A percentile compares a stretch with the other conserved stretches of the same genome.
Evolutionary conservation across 2,797 vertebrate genomes (phyloP).

Genomic region (Cynodonichthys magdalenae): DNA sequence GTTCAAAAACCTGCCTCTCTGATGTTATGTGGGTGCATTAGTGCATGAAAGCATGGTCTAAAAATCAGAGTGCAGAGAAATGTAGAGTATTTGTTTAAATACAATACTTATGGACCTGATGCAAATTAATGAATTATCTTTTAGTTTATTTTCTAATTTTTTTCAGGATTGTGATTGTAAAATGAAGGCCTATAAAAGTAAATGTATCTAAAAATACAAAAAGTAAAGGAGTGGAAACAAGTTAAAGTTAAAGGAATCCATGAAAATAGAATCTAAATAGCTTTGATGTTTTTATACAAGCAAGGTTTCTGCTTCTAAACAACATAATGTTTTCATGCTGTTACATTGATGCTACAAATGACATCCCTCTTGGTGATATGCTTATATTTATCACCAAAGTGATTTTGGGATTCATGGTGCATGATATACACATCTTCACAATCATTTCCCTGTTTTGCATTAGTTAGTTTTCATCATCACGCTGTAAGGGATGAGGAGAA

Average conservation of each 20-base stretch:
- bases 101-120: no score
- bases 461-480: not conserved
- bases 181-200: not conserved
- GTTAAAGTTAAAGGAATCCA: not conserved
- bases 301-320: not conserved
- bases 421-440: conserved; percentile 10
- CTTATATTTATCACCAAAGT: conserved; percentile 10
- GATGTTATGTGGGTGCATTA: no score
- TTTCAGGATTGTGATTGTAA: no score
- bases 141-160: no score
- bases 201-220: not conserved
- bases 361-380: not conserved
- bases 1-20: no score
- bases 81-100: no score
- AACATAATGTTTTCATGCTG: conserved; percentile 1
- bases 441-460: conserved; percentile 13
- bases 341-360: conserved; percentile 2
- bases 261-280: not conserved
- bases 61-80: no score
- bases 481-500: conserved; percentile 21
- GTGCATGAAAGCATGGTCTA: no score
- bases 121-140: no score
- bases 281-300: conserved; percentile 1
- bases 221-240: not conserved
- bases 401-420: conserved; percentile 4